A percentile compares a stretch with the other conserved stretches of the same genome.
Conservation (phyloP, 2,113 vertebrate species). For the Herpailurus yagouaroundi region DNA sequence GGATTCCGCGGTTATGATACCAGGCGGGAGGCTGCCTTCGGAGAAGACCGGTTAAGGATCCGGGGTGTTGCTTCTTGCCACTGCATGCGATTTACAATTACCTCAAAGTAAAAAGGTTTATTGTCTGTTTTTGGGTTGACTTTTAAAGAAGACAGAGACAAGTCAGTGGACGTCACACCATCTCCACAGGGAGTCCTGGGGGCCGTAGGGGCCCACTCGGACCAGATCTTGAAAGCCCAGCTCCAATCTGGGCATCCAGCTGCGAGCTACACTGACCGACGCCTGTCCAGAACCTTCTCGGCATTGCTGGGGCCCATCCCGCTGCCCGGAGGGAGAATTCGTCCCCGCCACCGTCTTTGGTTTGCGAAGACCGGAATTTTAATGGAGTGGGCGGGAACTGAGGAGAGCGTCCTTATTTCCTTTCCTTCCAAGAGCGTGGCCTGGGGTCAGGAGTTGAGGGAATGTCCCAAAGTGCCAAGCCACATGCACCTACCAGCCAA, state of each 20-base stretch:
- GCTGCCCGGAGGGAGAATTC: accelerated
- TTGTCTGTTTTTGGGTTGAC: neutral
- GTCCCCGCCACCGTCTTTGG: accelerated
- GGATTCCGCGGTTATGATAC: accelerated
- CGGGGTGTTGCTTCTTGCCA: neutral
- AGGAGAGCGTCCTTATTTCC: accelerated
- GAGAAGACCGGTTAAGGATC: accelerated
- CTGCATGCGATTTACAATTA: accelerated
- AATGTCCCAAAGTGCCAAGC: neutral
- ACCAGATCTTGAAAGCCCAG: neutral
- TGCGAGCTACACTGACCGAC: accelerated
- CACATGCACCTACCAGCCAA: neutral
- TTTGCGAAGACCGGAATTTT: neutral
- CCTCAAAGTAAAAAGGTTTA: neutral
- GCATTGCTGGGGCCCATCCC: accelerated
- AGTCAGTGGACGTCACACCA: neutral
- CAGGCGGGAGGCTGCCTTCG: accelerated
- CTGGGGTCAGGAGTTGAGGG: neutral
- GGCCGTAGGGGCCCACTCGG: neutral
- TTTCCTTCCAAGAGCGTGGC: neutral
- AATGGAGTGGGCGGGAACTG: accelerated
- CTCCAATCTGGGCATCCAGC: accelerated
- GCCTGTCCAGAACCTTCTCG: neutral
- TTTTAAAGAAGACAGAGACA: neutral
- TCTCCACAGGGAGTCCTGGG: accelerated